phyloP scores from a whole-genome alignment of 2,797 vertebrate genomes.

The Pampus argenteus region DNA sequence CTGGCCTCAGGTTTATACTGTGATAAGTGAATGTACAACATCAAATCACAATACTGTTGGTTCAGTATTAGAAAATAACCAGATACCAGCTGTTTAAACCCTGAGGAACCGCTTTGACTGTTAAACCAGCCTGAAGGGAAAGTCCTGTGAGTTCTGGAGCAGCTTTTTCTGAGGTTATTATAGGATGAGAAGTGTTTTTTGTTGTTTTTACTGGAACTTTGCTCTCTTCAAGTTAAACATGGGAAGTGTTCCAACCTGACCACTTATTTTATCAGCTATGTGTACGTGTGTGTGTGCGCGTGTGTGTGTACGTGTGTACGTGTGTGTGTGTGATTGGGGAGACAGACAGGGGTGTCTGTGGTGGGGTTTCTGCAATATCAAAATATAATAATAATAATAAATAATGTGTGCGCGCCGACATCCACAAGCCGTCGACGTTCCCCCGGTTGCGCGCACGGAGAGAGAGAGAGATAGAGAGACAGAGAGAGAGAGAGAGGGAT shows the following conservation, averaged over 20 bases:
- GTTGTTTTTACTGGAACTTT: too few relatives aligned
- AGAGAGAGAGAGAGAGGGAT: background rate
- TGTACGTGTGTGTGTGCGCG: background rate
- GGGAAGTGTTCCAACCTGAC: background rate
- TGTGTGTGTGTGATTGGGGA: background rate
- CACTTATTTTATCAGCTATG: background rate
- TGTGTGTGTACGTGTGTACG: background rate
- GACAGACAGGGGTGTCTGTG: background rate
- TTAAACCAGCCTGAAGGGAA: too few relatives aligned
- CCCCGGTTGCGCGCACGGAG: constrained; percentile 18
- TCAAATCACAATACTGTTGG: too few relatives aligned
- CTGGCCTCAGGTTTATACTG: too few relatives aligned
- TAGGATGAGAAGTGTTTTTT: too few relatives aligned
- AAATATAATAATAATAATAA: too few relatives aligned
- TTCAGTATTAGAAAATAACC: too few relatives aligned
- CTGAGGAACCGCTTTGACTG: too few relatives aligned
- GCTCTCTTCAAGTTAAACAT: too few relatives aligned
- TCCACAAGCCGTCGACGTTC: constrained; percentile 16
- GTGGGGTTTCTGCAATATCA: constrained; percentile 12
- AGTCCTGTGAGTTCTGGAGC: background rate
- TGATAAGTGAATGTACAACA: too few relatives aligned
- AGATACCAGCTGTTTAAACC: too few relatives aligned
- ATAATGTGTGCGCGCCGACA: background rate
- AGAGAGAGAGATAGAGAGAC: constrained; percentile 13
- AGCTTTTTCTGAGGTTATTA: background rate